A percentile compares a stretch with the other conserved stretches of the same genome.
phyloP scores from a whole-genome alignment of 2,797 vertebrate species.

The Scolopax bukidnonensis region DNA sequence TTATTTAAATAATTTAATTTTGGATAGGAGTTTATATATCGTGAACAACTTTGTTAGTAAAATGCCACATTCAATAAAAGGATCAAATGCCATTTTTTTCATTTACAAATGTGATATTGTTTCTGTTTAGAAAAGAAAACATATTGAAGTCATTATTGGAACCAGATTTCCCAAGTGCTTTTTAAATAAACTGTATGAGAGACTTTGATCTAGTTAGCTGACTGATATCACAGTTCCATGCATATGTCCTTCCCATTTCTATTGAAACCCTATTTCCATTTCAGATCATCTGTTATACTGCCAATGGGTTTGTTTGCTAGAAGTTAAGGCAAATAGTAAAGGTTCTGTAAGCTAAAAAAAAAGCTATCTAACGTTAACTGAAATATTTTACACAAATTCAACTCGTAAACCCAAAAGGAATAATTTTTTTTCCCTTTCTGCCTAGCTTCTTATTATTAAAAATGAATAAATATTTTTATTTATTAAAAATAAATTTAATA shows the following conservation, averaged over 20 bases:
- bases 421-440: background rate
- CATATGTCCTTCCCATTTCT: background rate
- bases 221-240: background rate
- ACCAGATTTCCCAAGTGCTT: conserved; percentile 57
- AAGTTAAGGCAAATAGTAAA: background rate
- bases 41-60: conserved; percentile 9
- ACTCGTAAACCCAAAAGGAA: background rate
- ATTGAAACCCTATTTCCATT: background rate
- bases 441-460: background rate
- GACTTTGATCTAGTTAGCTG: conserved; percentile 66
- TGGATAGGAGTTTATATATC: background rate
- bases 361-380: background rate
- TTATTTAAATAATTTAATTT: conserved; percentile 47
- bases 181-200: conserved; percentile 63
- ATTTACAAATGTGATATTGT: conserved; percentile 41
- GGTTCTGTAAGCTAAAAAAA: background rate
- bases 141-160: conserved; percentile 64
- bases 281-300: background rate
- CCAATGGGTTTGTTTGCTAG: background rate
- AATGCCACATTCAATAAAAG: background rate
- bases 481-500: too few species aligned
- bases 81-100: background rate
- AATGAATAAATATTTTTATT: too few species aligned
- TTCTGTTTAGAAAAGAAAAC: conserved; percentile 59
- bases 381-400: background rate